A percentile compares a stretch with the other conserved stretches of the same genome.
These are phyloP conservation scores for Cephonodes hylas DNA, from an alignment of 2,888 invertebrate genomes.

Conservation along the genomic window DNA sequence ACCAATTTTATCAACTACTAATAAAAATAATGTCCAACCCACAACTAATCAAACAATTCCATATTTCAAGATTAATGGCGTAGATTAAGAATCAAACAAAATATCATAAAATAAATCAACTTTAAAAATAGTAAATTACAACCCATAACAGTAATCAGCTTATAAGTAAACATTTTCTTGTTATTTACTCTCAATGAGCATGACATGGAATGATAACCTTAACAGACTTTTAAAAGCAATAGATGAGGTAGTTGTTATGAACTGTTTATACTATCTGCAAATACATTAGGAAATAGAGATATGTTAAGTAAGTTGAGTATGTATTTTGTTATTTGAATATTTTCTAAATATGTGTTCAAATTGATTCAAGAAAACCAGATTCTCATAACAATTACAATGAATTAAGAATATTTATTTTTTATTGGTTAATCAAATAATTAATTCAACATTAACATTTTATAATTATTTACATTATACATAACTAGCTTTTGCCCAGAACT, in stretches of 20 bases:
- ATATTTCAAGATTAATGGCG: not conserved
- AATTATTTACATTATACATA: too few species aligned
- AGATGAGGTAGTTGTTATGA: not conserved
- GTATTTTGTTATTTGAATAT: too few species aligned
- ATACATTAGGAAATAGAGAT: not conserved
- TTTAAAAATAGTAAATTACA: not conserved
- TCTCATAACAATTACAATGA: too few species aligned
- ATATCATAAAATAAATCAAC: not conserved
- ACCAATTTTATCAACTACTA: not conserved
- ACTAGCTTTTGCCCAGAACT: too few species aligned
- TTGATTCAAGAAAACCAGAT: too few species aligned
- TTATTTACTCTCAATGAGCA: conserved; percentile 12
- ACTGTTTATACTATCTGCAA: not conserved
- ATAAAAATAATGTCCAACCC: not conserved
- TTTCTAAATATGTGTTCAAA: too few species aligned
- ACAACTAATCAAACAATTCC: not conserved
- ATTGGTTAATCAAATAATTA: too few species aligned
- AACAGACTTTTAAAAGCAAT: conserved; percentile 2
- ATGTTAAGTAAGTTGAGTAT: not conserved
- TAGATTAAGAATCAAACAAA: not conserved
- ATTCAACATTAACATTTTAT: too few species aligned
- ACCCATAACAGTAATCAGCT: not conserved
- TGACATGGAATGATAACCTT: not conserved
- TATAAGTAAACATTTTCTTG: not conserved
- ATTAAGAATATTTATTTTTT: too few species aligned